Percentiles rank a stretch among this genome's conserved stretches.
Evolutionary conservation across 2,888 invertebrate genomes (phyloP).

Genomic region (Netelia melanura): DNA sequence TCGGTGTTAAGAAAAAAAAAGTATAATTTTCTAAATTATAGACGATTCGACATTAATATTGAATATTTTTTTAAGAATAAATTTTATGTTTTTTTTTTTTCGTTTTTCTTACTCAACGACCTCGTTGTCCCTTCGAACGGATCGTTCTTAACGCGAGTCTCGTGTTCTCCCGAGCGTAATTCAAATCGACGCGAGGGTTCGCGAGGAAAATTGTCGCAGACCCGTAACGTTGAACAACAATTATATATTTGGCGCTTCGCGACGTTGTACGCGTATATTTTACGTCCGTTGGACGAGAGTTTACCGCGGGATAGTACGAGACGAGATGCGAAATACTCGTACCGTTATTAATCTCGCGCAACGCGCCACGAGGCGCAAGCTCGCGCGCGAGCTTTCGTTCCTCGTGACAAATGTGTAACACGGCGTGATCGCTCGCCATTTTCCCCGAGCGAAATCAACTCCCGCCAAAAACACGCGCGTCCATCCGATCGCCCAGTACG

Average conservation of each 20-base stretch:
- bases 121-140: constrained; percentile 43
- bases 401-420: constrained; percentile 78
- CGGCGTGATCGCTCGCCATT: constrained; percentile 74
- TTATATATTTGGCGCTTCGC: constrained; percentile 66
- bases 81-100: neutral
- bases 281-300: constrained; percentile 70
- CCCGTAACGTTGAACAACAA: constrained; percentile 62
- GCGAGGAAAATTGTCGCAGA: neutral
- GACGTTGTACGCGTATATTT: constrained; percentile 62
- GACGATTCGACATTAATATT: too few relatives aligned
- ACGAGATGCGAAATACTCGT: constrained; percentile 65
- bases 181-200: neutral
- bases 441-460: constrained; percentile 55
- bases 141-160: neutral
- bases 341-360: constrained; percentile 76
- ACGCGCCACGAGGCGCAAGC: neutral
- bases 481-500: neutral
- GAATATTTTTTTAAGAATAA: too few relatives aligned
- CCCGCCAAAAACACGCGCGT: neutral
- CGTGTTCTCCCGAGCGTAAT: neutral
- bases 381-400: constrained; percentile 39
- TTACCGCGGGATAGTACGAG: constrained; percentile 39
- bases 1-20: too few relatives aligned
- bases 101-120: constrained; percentile 30
- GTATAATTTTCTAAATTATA: too few relatives aligned